phyloP scores from a whole-genome alignment of 2,888 invertebrate genomes.

The Steinernema scapterisci region DNA sequence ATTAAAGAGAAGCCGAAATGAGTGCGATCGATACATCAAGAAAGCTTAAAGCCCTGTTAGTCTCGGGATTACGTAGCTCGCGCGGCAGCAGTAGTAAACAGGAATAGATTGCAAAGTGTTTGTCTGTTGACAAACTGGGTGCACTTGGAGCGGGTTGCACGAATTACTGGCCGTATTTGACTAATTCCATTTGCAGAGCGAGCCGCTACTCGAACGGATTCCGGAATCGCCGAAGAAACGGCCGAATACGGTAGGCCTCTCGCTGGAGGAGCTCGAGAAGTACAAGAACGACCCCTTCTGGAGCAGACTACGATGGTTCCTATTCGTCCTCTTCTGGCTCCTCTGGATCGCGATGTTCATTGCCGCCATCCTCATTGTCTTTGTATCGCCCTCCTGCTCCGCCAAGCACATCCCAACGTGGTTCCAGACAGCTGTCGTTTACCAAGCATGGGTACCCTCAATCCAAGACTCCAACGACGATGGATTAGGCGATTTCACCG shows the following conservation, averaged over 20 bases:
- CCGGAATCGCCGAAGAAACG: background rate
- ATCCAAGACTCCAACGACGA: conserved; percentile 83
- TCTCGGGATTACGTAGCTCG: background rate
- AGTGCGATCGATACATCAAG: background rate
- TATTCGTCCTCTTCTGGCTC: conserved; percentile 52
- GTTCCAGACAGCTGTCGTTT: conserved; percentile 62
- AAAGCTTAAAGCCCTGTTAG: background rate
- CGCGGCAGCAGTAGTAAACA: no score
- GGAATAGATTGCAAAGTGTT: no score
- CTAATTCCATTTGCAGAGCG: background rate
- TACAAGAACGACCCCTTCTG: conserved; percentile 54
- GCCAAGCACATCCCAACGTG: conserved; percentile 50
- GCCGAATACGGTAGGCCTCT: conserved; percentile 43
- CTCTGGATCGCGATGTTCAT: conserved; percentile 56
- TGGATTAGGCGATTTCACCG: conserved; percentile 83
- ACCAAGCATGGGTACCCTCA: conserved; percentile 79
- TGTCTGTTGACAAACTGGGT: no score
- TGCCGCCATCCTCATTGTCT: conserved; percentile 50
- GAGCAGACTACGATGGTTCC: conserved; percentile 44
- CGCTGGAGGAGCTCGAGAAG: conserved; percentile 45
- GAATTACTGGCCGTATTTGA: no score
- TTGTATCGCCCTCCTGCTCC: conserved; percentile 55
- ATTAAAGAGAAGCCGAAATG: background rate
- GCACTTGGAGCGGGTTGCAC: no score
- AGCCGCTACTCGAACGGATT: conserved; percentile 1